Evolutionary conservation across 1,140 invertebrate species (phyloP).

Genomic region (Chionoecetes opilio): DNA sequence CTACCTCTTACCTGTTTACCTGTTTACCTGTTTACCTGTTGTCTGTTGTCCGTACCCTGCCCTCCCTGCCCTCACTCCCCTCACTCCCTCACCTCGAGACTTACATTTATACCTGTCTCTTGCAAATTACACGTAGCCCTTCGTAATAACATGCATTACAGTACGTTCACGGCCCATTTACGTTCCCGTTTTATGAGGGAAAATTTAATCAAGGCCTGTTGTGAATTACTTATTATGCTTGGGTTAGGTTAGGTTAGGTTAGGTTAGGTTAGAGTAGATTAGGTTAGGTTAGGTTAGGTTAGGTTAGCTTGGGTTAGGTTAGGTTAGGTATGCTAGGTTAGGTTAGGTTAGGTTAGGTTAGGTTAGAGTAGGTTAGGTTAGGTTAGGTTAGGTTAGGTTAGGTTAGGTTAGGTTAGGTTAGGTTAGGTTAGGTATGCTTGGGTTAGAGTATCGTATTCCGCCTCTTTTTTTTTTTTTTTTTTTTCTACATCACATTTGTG

Average conservation of each 20-base stretch:
- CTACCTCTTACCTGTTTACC: too few species aligned
- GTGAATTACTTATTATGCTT: neutral
- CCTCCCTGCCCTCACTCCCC: too few species aligned
- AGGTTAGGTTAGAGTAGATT: slow-evolving; percentile 41
- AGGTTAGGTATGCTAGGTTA: slow-evolving; percentile 46
- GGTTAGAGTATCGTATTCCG: too few species aligned
- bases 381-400: slow-evolving; percentile 47
- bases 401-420: slow-evolving; percentile 54
- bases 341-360: slow-evolving; percentile 58
- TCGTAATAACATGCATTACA: neutral
- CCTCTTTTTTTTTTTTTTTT: too few species aligned
- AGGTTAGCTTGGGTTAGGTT: slow-evolving; percentile 40
- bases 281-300: slow-evolving; percentile 50
- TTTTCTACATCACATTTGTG: too few species aligned
- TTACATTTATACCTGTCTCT: neutral
- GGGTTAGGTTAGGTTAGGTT: slow-evolving; percentile 58
- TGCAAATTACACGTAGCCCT: neutral
- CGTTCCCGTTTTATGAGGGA: neutral
- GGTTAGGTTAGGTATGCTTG: slow-evolving; percentile 32
- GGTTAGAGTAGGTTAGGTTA: slow-evolving; percentile 44
- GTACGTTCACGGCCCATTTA: neutral
- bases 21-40: too few species aligned
- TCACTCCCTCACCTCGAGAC: too few species aligned
- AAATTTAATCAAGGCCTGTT: slow-evolving; percentile 21
- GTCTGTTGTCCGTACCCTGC: too few species aligned